Percentiles rank a stretch among this genome's conserved stretches.
phyloP scores from a whole-genome alignment of 1,140 invertebrate species.

The Lordiphosa clarofinis region DNA sequence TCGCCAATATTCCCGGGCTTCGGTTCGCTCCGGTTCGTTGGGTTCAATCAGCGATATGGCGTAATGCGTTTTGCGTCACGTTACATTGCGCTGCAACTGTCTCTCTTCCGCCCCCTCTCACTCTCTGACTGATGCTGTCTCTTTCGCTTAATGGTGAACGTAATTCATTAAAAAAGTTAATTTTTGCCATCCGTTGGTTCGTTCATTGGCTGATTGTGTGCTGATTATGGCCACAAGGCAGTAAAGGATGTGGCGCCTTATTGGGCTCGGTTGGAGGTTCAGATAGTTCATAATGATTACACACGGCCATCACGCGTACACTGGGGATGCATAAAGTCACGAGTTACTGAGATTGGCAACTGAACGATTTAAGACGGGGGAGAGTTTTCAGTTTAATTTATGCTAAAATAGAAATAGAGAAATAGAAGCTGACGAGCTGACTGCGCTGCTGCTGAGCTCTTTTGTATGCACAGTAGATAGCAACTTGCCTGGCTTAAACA shows the following conservation, averaged over 20 bases:
- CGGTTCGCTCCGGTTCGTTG: constrained; percentile 45
- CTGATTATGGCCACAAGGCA: constrained; percentile 61
- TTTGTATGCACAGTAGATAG: too few species aligned
- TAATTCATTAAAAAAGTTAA: constrained; percentile 77
- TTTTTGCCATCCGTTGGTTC: constrained; percentile 63
- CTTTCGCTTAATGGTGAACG: constrained; percentile 25
- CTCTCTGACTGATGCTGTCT: too few species aligned
- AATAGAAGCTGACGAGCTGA: too few species aligned
- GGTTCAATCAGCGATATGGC: constrained; percentile 74
- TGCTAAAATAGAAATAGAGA: too few species aligned
- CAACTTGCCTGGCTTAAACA: too few species aligned
- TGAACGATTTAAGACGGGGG: too few species aligned
- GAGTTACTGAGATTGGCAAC: constrained; percentile 12
- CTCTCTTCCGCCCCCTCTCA: neutral
- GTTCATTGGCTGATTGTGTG: constrained; percentile 60
- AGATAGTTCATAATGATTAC: constrained; percentile 54
- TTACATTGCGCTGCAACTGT: constrained; percentile 60
- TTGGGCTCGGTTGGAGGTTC: constrained; percentile 41
- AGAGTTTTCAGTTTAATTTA: too few species aligned
- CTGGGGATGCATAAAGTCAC: constrained; percentile 39
- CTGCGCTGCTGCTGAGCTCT: too few species aligned
- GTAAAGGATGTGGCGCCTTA: constrained; percentile 62
- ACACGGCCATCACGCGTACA: constrained; percentile 20
- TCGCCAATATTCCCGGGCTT: constrained; percentile 42
- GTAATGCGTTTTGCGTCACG: constrained; percentile 72